These are phyloP conservation scores for Helicoverpa armigera DNA, from an alignment of 1,140 invertebrate species.

Conservation along the genomic window DNA sequence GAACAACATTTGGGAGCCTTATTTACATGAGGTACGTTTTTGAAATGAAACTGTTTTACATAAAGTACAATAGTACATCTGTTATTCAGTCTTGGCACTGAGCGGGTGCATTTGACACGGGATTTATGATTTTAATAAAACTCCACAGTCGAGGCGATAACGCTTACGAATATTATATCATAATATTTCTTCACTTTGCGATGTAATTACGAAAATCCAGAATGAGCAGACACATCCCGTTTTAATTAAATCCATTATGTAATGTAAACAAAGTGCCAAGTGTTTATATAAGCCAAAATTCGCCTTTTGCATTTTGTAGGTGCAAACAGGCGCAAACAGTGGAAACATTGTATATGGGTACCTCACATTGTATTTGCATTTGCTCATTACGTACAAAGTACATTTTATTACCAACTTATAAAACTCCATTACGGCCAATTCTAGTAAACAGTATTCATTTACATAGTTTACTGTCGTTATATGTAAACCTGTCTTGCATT, in stretches of 20 bases:
- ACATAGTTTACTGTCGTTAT: not conserved
- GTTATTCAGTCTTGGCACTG: conserved; percentile 67
- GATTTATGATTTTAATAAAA: conserved; percentile 86
- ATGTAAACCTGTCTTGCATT: not conserved
- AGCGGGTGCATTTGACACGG: conserved; percentile 80
- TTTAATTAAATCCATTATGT: conserved; percentile 69
- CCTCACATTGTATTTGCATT: conserved; percentile 22
- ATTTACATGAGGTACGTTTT: conserved; percentile 53
- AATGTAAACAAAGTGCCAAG: conserved; percentile 56
- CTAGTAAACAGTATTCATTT: conserved; percentile 10
- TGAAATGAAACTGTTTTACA: conserved; percentile 72
- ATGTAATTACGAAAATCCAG: conserved; percentile 62
- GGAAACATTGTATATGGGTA: conserved; percentile 4
- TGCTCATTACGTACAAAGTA: not conserved
- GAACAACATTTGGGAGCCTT: conserved; percentile 35
- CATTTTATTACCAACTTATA: conserved; percentile 9
- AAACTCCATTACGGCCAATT: not conserved
- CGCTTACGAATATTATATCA: conserved; percentile 69
- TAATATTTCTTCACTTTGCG: conserved; percentile 63
- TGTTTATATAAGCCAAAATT: conserved; percentile 55
- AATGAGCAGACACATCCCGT: conserved; percentile 59
- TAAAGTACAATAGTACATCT: conserved; percentile 77
- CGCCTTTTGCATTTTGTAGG: conserved; percentile 46
- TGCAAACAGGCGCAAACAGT: conserved; percentile 11
- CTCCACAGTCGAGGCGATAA: conserved; percentile 69